phyloP scores from a whole-genome alignment of 2,797 vertebrate species.

The Smutsia gigantea region DNA sequence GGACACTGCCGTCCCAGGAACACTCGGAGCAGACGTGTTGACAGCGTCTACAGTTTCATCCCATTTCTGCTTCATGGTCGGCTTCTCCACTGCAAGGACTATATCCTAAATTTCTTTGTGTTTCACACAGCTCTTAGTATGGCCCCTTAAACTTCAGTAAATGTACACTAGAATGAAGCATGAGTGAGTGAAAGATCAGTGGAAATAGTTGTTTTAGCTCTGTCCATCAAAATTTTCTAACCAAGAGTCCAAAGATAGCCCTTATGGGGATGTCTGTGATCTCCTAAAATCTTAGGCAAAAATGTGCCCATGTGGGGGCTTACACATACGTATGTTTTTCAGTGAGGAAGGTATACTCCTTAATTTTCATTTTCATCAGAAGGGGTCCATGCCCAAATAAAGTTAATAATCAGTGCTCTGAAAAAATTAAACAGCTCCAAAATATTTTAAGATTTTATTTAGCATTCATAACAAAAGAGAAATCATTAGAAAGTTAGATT shows the following conservation, averaged over 20 bases:
- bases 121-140: not conserved
- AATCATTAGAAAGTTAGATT: constrained; percentile 32
- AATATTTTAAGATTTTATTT: constrained; percentile 45
- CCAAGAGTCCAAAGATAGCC: not conserved
- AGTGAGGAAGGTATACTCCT: not conserved
- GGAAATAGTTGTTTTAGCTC: not conserved
- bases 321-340: not conserved
- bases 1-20: not conserved
- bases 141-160: not conserved
- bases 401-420: not conserved
- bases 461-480: constrained; percentile 2
- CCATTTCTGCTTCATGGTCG: not conserved
- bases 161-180: not conserved
- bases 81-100: not conserved
- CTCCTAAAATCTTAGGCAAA: not conserved
- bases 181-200: not conserved
- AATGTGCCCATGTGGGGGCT: not conserved
- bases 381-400: not conserved
- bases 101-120: not conserved
- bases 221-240: not conserved
- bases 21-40: not conserved
- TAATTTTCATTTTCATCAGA: not conserved
- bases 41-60: not conserved
- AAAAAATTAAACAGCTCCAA: not conserved
- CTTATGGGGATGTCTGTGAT: not conserved